Base-by-base conservation (phyloP, 2,888 invertebrate genomes). In the Merodon equestris region DNA sequence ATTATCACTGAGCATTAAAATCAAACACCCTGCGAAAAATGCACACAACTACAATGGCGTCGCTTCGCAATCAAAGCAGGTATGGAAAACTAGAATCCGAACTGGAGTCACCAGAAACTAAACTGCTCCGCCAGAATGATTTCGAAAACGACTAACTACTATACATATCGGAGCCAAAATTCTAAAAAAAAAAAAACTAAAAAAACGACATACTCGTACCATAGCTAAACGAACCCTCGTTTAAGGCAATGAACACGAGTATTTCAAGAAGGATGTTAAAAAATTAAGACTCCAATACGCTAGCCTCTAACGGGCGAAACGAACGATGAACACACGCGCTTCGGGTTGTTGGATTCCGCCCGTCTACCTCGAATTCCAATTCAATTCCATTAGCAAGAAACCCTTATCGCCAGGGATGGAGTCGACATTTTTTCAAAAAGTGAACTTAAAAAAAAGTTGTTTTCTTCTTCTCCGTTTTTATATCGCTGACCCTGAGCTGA, bases 1-100 rank as follows among this genome's bases (percentile, higher is more conserved):
- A 61, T 70, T 54, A 48, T 7, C 27, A 58, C 63, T 40, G 47
- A 54, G 36, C 58, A 64, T 75, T 58, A 76, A 76, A 76, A 66
- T 64, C 64, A 76, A 76, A 64, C 56, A 56, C 36, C 18, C 71
- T 45, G 27, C 48, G 66, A 66, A 60, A 76, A 71, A 48, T 76
- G 76, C 76, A 71, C 71, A 71, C 71, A 50, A 66, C 56, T 56
- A 66, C 53, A 70, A 76, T 76, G 48, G 54, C 51, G 60, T 63
- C 53, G 15, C 27, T 14, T 60, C 60, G 48, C 68, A 42, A 18
- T 0, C 14, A 34, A 56, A 44, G 44, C 56, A 45, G 18, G 7
- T 14, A 50, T n/a, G 15, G 18, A 60, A 17, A 44, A 9, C n/a
- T 5, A 34, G 14, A 40, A n/a, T n/a, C n/a, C n/a, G n/a, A n/a